phyloP scores from a whole-genome alignment of 2,888 invertebrate species.

The Spicauda simplicius region DNA sequence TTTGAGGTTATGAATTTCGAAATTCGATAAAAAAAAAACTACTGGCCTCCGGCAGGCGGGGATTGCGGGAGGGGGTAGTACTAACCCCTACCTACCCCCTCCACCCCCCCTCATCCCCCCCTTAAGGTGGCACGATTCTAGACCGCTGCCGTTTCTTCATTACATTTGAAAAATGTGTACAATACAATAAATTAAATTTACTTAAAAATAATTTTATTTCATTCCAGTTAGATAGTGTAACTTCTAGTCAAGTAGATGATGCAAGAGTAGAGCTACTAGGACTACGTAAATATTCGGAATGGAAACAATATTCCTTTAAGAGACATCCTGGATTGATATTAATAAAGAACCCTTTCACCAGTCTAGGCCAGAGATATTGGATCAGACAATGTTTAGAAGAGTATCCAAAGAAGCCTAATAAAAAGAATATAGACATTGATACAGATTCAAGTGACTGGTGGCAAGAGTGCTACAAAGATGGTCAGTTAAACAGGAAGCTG shows the following conservation, averaged over 20 bases:
- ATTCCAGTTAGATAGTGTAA: slow-evolving; percentile 23
- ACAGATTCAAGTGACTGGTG: slow-evolving; percentile 85
- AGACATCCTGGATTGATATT: slow-evolving; percentile 90
- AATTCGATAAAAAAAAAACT: too few relatives aligned
- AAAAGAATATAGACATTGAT: slow-evolving; percentile 87
- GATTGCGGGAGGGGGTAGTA: too few relatives aligned
- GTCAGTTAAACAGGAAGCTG: slow-evolving; percentile 62
- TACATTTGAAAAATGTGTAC: too few relatives aligned
- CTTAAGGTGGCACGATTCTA: too few relatives aligned
- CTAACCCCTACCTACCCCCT: too few relatives aligned
- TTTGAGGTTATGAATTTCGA: too few relatives aligned
- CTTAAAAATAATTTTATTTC: background rate
- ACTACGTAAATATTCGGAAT: slow-evolving; percentile 65
- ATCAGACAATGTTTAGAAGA: slow-evolving; percentile 90
- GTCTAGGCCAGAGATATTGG: slow-evolving; percentile 93
- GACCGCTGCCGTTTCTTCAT: too few relatives aligned
- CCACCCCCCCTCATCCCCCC: too few relatives aligned
- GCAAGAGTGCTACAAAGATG: slow-evolving; percentile 82
- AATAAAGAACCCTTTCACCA: slow-evolving; percentile 93
- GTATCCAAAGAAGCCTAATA: slow-evolving; percentile 90
- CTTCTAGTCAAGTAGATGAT: slow-evolving; percentile 47
- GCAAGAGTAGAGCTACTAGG: slow-evolving; percentile 58
- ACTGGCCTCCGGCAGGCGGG: too few relatives aligned
- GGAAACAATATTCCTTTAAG: slow-evolving; percentile 87
- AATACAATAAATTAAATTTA: too few relatives aligned